phyloP scores from a whole-genome alignment of 2,888 invertebrate genomes.

The Chaitophorus viminalis region DNA sequence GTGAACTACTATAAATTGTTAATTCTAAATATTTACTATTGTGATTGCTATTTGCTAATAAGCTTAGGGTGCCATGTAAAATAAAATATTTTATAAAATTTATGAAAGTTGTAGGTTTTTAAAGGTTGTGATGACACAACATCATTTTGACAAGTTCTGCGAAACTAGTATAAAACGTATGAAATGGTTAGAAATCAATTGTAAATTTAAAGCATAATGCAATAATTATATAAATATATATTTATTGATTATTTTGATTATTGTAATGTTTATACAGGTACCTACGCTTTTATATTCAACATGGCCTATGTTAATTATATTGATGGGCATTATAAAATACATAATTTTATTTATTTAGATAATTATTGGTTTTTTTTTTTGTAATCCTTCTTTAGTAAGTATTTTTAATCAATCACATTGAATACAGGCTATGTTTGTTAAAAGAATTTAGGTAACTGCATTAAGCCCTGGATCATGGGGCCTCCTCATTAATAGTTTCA shows the following conservation, averaged over 20 bases:
- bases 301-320: not conserved
- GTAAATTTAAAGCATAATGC: not conserved
- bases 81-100: slow-evolving; percentile 24
- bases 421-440: too few relatives aligned
- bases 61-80: slow-evolving; percentile 48
- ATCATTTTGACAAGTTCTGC: not conserved
- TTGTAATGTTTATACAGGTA: too few relatives aligned
- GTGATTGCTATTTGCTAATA: slow-evolving; percentile 16
- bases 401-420: too few relatives aligned
- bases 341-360: slow-evolving; percentile 6
- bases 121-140: not conserved
- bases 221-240: not conserved
- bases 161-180: not conserved
- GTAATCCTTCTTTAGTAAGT: too few relatives aligned
- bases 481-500: too few relatives aligned
- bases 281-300: not conserved
- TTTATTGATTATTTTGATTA: not conserved
- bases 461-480: too few relatives aligned
- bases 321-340: not conserved
- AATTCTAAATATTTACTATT: not conserved
- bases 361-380: not conserved
- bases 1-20: not conserved
- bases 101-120: not conserved
- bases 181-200: not conserved
- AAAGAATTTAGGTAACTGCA: too few relatives aligned